Percentiles rank a stretch among this genome's conserved stretches.
phyloP scores from a whole-genome alignment of 2,888 invertebrate species.

The Aleiodes leptofemur region DNA sequence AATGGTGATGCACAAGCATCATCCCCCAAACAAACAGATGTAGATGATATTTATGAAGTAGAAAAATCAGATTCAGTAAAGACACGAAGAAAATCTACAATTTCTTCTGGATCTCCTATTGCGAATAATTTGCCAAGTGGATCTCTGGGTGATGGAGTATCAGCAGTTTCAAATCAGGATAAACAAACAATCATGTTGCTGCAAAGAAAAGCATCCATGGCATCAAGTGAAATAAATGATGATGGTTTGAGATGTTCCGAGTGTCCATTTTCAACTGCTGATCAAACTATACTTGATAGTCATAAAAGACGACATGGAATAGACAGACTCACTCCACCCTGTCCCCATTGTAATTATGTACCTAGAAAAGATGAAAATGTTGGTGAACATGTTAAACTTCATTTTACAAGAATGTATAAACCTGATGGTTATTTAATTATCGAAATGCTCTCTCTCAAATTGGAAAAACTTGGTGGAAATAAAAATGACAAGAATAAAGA shows the following conservation, averaged over 20 bases:
- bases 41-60: conserved; percentile 17
- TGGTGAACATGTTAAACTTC: conserved; percentile 67
- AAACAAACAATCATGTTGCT: conserved; percentile 66
- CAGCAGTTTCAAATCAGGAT: conserved; percentile 66
- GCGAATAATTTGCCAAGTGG: background rate
- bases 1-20: conserved; percentile 82
- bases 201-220: conserved; percentile 59
- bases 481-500: conserved; percentile 58
- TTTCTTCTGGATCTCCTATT: conserved; percentile 1
- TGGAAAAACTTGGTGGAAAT: conserved; percentile 57
- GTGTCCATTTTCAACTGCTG: conserved; percentile 66
- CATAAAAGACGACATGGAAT: conserved; percentile 71
- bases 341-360: conserved; percentile 71
- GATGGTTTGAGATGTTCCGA: conserved; percentile 62
- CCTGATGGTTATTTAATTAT: conserved; percentile 71
- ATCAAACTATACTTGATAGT: conserved; percentile 67
- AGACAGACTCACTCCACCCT: conserved; percentile 68
- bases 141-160: background rate
- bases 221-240: conserved; percentile 54
- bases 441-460: conserved; percentile 64
- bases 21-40: conserved; percentile 75
- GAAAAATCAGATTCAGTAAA: background rate
- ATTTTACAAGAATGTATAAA: conserved; percentile 69
- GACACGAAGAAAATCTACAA: conserved; percentile 1
- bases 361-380: conserved; percentile 70